Evolutionary conservation across 1,140 invertebrate genomes (phyloP), one percentile per base, ranked within the genome.

Genomic region (Leucophenga varia): DNA sequence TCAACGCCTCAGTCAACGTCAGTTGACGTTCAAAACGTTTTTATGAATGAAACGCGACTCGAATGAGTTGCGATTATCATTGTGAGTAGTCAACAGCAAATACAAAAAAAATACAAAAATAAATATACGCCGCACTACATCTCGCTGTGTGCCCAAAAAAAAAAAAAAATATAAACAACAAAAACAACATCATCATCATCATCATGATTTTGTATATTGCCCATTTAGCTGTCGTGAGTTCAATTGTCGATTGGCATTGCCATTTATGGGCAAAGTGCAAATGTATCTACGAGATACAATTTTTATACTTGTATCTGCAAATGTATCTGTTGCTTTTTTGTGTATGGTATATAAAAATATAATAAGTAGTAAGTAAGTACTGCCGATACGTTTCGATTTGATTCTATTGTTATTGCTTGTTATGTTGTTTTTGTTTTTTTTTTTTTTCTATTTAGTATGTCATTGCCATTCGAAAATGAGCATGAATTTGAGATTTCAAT

Each of bases 1-100:
- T 16, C 16, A 14, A 28, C 0, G 53, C 14, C 28, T 14, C 36
- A 42, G 44, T 6, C 22, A 10, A 10, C 22, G 22, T 6, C 45
- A 45, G 52, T 58, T 61, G 58, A 55, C 61, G 65, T 61, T 58
- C 61, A 58, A 65, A 40, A 55, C 61, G 58, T 65, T 61, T 65
- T 65, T 65, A 65, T 65, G 63, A 65, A 65, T 65, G 63, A 65
- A 65, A 65, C 52, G 47, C 35, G n/a, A n/a, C n/a, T n/a, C n/a
- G n/a, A n/a, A n/a, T n/a, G n/a, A n/a, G n/a, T n/a, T n/a, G n/a
- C n/a, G n/a, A n/a, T n/a, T n/a, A n/a, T n/a, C n/a, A n/a, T n/a
- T n/a, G n/a, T n/a, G n/a, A n/a, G n/a, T n/a, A n/a, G n/a, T n/a
- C n/a, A n/a, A n/a, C n/a, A n/a, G n/a, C n/a, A n/a, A n/a, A n/a